phyloP scores from a whole-genome alignment of 1,140 invertebrate genomes.

The Branchinecta lindahli region DNA sequence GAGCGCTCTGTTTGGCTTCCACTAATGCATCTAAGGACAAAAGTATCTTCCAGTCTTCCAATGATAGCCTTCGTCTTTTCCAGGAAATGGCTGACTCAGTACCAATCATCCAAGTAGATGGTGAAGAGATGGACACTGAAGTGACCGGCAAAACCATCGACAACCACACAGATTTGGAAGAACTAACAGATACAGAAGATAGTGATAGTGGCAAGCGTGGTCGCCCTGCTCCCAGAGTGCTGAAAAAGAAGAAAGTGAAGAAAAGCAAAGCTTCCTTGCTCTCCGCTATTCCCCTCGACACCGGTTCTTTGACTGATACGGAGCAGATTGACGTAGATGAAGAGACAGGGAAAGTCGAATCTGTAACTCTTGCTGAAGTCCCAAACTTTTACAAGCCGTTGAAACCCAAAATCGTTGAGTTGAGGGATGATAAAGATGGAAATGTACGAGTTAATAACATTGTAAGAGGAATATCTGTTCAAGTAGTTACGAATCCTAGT shows the following conservation, averaged over 20 bases:
- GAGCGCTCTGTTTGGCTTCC: too few species aligned
- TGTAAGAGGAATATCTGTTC: slow-evolving; percentile 14
- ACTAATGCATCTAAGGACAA: too few species aligned
- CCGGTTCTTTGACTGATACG: slow-evolving; percentile 15
- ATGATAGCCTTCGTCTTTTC: too few species aligned
- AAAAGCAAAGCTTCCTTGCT: not conserved
- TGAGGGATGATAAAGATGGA: slow-evolving; percentile 19
- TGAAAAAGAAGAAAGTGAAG: not conserved
- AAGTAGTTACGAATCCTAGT: not conserved
- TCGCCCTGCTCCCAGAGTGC: not conserved
- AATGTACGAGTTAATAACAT: slow-evolving; percentile 18
- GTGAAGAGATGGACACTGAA: not conserved
- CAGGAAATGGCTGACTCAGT: not conserved
- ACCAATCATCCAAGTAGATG: not conserved
- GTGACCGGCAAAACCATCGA: not conserved
- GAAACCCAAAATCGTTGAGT: slow-evolving; percentile 15
- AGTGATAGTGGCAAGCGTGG: not conserved
- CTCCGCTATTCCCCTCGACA: not conserved
- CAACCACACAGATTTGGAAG: not conserved
- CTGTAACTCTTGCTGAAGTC: slow-evolving; percentile 15
- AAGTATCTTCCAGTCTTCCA: too few species aligned
- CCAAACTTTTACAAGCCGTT: slow-evolving; percentile 17
- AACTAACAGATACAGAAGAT: not conserved
- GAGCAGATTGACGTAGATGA: slow-evolving; percentile 17
- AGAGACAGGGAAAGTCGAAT: slow-evolving; percentile 13